Percentiles rank a stretch among this genome's conserved stretches.
Evolutionary conservation across 2,797 vertebrate species (phyloP).

Genomic region (Brachymystax lenok): DNA sequence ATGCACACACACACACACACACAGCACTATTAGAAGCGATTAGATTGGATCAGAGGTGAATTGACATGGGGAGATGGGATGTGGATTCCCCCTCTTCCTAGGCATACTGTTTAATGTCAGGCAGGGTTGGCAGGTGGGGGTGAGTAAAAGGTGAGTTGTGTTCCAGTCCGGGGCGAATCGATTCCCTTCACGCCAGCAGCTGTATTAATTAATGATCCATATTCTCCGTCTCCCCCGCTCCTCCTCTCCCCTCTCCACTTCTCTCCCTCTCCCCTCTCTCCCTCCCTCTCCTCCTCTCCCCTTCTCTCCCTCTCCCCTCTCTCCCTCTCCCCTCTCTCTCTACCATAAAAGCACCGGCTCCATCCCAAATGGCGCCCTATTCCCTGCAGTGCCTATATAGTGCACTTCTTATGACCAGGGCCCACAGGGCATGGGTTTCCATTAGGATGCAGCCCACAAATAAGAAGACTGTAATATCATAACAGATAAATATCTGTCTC

Average conservation of each 20-base stretch:
- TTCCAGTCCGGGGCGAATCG: no score
- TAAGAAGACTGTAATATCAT: constrained; percentile 70
- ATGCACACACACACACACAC: no score
- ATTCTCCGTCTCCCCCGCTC: neutral
- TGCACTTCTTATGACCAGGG: neutral
- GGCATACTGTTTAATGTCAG: no score
- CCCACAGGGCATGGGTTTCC: neutral
- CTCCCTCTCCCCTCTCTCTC: constrained; percentile 31
- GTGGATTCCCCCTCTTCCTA: no score
- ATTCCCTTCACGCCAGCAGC: no score
- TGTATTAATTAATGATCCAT: no score
- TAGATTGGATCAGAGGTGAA: no score
- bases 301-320: constrained; percentile 27
- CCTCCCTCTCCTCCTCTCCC: constrained; percentile 20
- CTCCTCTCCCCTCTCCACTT: no score
- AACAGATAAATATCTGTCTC: constrained; percentile 67
- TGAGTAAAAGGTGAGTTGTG: no score
- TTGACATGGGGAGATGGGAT: no score
- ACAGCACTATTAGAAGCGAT: no score
- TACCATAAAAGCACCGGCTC: constrained; percentile 52
- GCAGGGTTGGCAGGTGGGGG: no score
- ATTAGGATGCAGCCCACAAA: constrained; percentile 52
- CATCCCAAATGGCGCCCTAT: neutral
- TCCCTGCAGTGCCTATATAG: neutral
- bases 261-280: neutral